Conservation (phyloP, 2,113 vertebrate genomes). For the Calcarius ornatus region DNA sequence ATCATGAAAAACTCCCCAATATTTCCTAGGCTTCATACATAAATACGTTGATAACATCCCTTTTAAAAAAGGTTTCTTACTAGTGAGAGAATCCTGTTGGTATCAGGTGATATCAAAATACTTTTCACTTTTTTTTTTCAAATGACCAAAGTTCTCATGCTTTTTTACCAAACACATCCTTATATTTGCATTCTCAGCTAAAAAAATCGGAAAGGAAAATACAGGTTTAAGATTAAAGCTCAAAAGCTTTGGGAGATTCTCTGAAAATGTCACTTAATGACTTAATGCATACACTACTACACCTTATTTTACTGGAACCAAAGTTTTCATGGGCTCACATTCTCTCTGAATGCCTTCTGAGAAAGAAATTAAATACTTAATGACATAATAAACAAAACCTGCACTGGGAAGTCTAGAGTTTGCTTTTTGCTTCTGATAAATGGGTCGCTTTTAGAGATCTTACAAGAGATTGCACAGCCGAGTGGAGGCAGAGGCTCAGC, state of each 20-base stretch:
- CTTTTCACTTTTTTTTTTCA: background rate
- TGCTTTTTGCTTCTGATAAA: constrained; percentile 8
- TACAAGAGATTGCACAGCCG: background rate
- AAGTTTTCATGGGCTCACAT: background rate
- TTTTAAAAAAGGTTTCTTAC: background rate
- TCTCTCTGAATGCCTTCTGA: background rate
- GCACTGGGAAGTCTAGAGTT: background rate
- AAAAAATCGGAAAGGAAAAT: background rate
- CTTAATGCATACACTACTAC: background rate
- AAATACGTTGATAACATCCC: background rate
- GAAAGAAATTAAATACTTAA: background rate
- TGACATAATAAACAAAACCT: background rate
- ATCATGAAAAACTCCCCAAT: background rate
- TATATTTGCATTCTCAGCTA: background rate
- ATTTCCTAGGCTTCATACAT: background rate
- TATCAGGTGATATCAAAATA: background rate
- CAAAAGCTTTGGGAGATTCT: background rate
- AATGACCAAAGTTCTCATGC: background rate
- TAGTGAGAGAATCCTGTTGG: background rate
- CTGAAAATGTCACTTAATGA: background rate
- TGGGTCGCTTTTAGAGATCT: background rate
- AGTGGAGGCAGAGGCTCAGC: background rate
- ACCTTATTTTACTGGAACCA: background rate
- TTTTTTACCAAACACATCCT: background rate
- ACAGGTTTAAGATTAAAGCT: background rate